Conservation (phyloP, 1,140 invertebrate genomes). For the Lerema accius region DNA sequence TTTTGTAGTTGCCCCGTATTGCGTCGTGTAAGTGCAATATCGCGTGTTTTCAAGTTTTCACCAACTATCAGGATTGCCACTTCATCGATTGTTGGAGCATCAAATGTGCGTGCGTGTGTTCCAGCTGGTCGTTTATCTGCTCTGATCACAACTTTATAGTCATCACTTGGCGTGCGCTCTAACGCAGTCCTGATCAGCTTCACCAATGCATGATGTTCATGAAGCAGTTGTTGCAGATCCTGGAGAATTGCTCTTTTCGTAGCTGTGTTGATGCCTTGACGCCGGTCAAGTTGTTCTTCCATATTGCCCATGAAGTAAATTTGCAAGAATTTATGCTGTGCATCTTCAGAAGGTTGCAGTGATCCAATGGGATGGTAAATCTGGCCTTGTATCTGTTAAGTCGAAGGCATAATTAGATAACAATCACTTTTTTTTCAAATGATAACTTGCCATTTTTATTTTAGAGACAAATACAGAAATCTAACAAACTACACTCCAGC, state of each 20-base stretch:
- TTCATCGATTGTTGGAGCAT: constrained; percentile 48
- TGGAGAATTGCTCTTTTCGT: constrained; percentile 41
- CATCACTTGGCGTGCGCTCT: constrained; percentile 44
- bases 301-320: constrained; percentile 57
- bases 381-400: constrained; percentile 6
- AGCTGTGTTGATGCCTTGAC: constrained; percentile 44
- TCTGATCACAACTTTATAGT: constrained; percentile 62
- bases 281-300: constrained; percentile 52
- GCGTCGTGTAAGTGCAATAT: constrained; percentile 38
- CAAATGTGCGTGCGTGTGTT: constrained; percentile 38
- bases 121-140: constrained; percentile 58
- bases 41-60: constrained; percentile 54
- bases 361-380: constrained; percentile 15
- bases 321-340: constrained; percentile 24
- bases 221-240: constrained; percentile 58
- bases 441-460: no score
- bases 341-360: constrained; percentile 1
- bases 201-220: constrained; percentile 69
- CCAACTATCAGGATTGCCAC: constrained; percentile 73
- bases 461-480: neutral
- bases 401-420: neutral
- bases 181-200: constrained; percentile 36
- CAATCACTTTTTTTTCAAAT: neutral
- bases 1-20: constrained; percentile 48
- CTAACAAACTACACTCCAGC: constrained; percentile 2